Evolutionary conservation across 2,888 invertebrate genomes (phyloP), one percentile per base, ranked within the genome.

Genomic region (Syrista parreyssii): DNA sequence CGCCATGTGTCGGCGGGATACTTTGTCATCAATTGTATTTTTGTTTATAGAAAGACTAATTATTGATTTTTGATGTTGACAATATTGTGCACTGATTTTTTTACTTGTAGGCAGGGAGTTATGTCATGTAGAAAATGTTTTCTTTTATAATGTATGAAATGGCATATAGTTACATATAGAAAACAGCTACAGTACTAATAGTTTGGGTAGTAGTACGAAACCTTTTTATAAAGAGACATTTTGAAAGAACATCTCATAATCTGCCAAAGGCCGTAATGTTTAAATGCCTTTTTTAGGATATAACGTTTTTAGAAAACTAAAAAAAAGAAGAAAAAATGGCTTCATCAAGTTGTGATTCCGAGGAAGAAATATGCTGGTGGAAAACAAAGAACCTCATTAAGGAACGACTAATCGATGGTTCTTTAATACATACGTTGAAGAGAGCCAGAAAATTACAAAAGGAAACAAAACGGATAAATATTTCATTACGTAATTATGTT

Each of bases 401-500:
- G 0, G 11, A 68, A 0, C 83, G 82, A 75, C 80, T 82, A 78
- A 73, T 76, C 4, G 73, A 82, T 32, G 78, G 34, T 9, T 84
- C 82, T 4, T 75, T 83, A 4, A 36, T 75, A 23, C 84, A 85
- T 33, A 79, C 79, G 35, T 78, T 85, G 3, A 33, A 73, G 9
- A 35, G 68, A 32, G 34, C 12, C 9, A 81, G 71, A 77, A 83
- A 71, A 75, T 75, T 86, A 15, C 71, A 40, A 71, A 80, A 71
- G 15, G 81, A 79, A 68, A 85, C 84, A 1, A 84, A 81, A 76
- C 30, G 78, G 33, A 75, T 85, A n/a, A 87, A 87, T 73, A 6
- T 12, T 12, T 71, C 77, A 12, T 74, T 87, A 9, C 82, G 76
- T 9, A 76, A 83, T 0, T 87, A 85, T 12, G 73, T 84, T 12